Evolutionary conservation across 1,140 invertebrate species (phyloP).

Genomic region (Triops cancriformis): DNA sequence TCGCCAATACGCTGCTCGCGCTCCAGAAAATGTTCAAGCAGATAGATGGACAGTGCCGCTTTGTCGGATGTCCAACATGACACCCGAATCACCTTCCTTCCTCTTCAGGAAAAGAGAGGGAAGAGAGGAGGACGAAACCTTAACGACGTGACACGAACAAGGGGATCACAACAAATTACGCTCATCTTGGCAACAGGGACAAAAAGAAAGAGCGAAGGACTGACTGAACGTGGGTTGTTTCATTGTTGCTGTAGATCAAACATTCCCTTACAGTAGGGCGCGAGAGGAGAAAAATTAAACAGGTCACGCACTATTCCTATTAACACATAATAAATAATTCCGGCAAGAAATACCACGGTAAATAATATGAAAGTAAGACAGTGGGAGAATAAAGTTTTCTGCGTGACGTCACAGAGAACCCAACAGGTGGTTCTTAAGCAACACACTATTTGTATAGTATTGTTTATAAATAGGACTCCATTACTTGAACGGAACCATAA

Average conservation of each 20-base stretch:
- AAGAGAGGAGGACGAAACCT: neutral
- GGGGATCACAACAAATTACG: constrained; percentile 6
- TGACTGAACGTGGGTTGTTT: neutral
- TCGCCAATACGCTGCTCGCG: neutral
- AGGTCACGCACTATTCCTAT: too few species aligned
- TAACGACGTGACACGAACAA: neutral
- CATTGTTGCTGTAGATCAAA: neutral
- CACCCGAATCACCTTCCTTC: neutral
- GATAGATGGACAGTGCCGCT: neutral
- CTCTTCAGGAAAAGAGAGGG: neutral
- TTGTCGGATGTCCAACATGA: neutral
- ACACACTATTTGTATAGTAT: too few species aligned
- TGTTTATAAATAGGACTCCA: too few species aligned
- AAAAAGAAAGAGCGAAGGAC: neutral
- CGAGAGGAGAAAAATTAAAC: too few species aligned
- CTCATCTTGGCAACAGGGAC: neutral
- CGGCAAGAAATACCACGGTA: too few species aligned
- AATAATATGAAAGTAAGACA: too few species aligned
- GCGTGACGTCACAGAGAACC: too few species aligned
- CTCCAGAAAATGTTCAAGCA: neutral
- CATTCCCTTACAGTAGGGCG: neutral
- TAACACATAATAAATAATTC: too few species aligned
- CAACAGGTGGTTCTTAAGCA: too few species aligned
- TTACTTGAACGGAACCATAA: too few species aligned
- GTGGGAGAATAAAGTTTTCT: too few species aligned